A percentile compares a stretch with the other conserved stretches of the same genome.
Conservation (phyloP, 2,113 vertebrate species). For the Sporophila hypoxantha region DNA sequence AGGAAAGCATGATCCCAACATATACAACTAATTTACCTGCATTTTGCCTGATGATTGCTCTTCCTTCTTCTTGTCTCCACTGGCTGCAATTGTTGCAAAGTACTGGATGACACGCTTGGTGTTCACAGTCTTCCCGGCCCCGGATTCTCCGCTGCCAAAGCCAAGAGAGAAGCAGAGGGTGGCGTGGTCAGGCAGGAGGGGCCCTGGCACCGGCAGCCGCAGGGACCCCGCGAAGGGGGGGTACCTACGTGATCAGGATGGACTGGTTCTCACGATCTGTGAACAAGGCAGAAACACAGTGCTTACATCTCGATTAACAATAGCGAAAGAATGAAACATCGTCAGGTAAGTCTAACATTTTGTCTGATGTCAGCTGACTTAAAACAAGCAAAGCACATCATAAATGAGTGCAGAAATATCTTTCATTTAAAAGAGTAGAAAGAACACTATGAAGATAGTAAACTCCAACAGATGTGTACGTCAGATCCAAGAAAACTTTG, state of each 20-base stretch:
- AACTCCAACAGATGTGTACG: background rate
- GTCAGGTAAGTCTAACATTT: background rate
- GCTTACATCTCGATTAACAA: background rate
- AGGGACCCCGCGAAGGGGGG: accelerated
- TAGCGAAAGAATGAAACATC: background rate
- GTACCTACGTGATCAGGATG: background rate
- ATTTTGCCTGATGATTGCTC: conserved; percentile 70
- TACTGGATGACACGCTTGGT: conserved; percentile 94
- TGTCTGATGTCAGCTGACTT: background rate
- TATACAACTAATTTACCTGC: conserved; percentile 63
- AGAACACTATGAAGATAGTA: background rate
- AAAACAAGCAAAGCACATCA: background rate
- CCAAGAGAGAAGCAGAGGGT: background rate
- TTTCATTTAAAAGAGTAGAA: background rate
- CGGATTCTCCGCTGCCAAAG: conserved; percentile 74
- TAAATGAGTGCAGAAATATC: too few species aligned
- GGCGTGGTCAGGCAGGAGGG: background rate
- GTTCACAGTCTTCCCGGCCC: conserved; percentile 94
- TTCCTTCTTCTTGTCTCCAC: conserved; percentile 70
- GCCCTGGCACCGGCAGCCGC: accelerated
- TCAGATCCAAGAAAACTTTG: background rate
- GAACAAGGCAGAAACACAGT: background rate
- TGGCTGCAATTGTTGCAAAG: conserved; percentile 92
- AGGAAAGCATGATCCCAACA: too few species aligned
- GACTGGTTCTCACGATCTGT: background rate